Evolutionary conservation across 1,140 invertebrate genomes (phyloP).

Genomic region (Sarcophaga bullata): DNA sequence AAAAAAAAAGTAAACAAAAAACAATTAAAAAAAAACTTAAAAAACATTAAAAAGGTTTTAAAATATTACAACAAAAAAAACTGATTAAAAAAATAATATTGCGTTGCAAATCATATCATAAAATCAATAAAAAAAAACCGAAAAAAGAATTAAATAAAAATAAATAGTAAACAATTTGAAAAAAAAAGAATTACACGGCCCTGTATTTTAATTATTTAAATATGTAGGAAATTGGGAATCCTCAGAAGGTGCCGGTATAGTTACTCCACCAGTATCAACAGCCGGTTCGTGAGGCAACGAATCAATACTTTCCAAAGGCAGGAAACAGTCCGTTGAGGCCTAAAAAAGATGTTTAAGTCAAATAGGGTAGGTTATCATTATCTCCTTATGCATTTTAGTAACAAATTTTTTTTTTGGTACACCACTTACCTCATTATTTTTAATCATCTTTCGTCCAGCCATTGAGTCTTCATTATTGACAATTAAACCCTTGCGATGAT

Average conservation of each 20-base stretch:
- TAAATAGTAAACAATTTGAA: constrained; percentile 38
- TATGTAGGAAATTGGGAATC: constrained; percentile 60
- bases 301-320: constrained; percentile 66
- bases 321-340: constrained; percentile 66
- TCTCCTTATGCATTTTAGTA: too few relatives aligned
- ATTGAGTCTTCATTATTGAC: constrained; percentile 49
- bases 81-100: constrained; percentile 35
- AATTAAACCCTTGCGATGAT: constrained; percentile 56
- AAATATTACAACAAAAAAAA: constrained; percentile 40
- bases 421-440: constrained; percentile 31
- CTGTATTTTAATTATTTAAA: constrained; percentile 50
- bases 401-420: too few relatives aligned
- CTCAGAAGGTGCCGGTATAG: constrained; percentile 70
- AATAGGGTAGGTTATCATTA: too few relatives aligned
- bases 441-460: background rate
- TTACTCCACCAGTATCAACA: constrained; percentile 73
- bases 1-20: too few relatives aligned
- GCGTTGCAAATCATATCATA: constrained; percentile 43
- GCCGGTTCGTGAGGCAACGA: constrained; percentile 67
- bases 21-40: constrained; percentile 28
- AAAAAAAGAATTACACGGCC: constrained; percentile 25
- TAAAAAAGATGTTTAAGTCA: constrained; percentile 32
- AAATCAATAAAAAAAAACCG: constrained; percentile 41
- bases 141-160: constrained; percentile 44
- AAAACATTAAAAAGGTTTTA: constrained; percentile 28